Percentiles rank a stretch among this genome's conserved stretches.
phyloP scores from a whole-genome alignment of 2,797 vertebrate genomes.

The Muscicapa comitata region DNA sequence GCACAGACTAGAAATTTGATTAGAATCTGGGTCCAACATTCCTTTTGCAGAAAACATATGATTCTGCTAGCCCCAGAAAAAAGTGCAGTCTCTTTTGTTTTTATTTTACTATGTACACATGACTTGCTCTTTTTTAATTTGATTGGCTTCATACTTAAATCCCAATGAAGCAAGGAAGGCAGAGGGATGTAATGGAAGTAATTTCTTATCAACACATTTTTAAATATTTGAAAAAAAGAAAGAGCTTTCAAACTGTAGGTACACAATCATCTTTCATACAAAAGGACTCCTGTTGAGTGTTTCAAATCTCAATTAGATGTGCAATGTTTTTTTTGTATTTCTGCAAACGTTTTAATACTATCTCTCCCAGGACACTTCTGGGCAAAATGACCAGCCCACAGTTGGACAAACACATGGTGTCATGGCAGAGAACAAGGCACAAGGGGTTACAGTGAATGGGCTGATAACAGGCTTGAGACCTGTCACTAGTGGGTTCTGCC shows the following conservation, averaged over 20 bases:
- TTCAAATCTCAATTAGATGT: background rate
- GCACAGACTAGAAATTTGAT: background rate
- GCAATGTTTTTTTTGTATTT: background rate
- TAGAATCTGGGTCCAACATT: background rate
- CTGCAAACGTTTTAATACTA: background rate
- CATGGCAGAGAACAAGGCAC: background rate
- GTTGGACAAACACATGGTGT: fast-evolving
- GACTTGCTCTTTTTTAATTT: background rate
- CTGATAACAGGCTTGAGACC: background rate
- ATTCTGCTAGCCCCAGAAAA: background rate
- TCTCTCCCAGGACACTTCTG: background rate
- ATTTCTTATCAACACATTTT: background rate
- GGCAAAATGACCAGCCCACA: background rate
- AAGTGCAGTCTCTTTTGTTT: background rate
- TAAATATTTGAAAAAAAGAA: background rate
- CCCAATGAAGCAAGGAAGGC: background rate
- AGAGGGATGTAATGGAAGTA: background rate
- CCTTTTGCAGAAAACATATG: background rate
- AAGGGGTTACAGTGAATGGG: no score
- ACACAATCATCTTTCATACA: background rate
- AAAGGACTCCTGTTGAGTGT: background rate
- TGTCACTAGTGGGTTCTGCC: no score
- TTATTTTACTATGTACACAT: background rate
- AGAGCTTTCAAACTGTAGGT: background rate
- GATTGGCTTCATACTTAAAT: background rate